Evolutionary conservation across 2,888 invertebrate genomes (phyloP).

Genomic region (Erebia epiphron): DNA sequence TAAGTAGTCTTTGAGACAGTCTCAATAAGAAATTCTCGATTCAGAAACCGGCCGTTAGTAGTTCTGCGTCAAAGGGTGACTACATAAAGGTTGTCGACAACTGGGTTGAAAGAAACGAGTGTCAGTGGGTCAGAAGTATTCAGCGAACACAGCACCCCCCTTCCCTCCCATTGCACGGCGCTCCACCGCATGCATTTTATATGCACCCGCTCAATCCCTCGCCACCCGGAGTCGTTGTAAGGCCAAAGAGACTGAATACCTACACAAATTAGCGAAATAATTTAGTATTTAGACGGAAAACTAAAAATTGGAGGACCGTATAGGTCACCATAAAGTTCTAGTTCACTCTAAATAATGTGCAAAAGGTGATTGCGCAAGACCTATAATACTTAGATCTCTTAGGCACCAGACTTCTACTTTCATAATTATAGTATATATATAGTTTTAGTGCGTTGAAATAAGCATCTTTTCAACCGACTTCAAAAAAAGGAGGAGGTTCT

Average conservation of each 20-base stretch:
- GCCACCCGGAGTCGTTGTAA: not conserved
- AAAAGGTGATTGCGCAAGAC: too few species aligned
- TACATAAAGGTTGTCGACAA: conserved; percentile 24
- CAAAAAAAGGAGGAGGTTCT: too few species aligned
- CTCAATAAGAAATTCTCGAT: too few species aligned
- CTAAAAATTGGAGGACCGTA: not conserved
- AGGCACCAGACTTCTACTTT: too few species aligned
- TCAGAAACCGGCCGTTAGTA: too few species aligned
- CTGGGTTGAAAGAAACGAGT: conserved; percentile 25
- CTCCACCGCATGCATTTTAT: conserved; percentile 17
- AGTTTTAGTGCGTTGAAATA: too few species aligned
- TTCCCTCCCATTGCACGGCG: not conserved
- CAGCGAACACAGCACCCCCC: conserved; percentile 1
- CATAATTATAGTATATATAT: too few species aligned
- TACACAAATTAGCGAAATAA: conserved; percentile 16
- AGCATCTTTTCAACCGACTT: too few species aligned
- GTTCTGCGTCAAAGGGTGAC: conserved; percentile 17
- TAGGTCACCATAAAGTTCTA: not conserved
- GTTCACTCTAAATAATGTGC: too few species aligned
- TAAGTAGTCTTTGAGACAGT: too few species aligned
- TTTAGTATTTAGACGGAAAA: conserved; percentile 5
- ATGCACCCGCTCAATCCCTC: conserved; percentile 10
- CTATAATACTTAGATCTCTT: too few species aligned
- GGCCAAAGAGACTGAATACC: not conserved
- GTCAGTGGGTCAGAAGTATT: conserved; percentile 32